Base-by-base conservation (phyloP, 2,797 vertebrate species). In the Centropyge bicolor region DNA sequence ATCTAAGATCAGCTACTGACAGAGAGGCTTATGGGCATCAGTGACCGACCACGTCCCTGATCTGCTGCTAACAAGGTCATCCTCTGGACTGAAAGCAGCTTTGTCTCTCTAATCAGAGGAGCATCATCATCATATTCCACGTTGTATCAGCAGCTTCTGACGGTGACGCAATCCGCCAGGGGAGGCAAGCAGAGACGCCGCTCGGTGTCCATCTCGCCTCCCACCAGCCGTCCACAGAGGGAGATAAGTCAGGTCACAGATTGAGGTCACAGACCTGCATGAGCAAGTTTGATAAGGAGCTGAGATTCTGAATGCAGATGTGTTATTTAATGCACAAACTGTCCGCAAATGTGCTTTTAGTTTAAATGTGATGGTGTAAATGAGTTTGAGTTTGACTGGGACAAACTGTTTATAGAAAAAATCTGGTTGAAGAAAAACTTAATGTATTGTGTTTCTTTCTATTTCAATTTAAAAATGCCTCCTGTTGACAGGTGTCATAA, bases 21-120 rank as follows among this genome's bases (percentile, higher is more conserved):
- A 56, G 78, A 75, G 67, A 74, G 81, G 81, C 84, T 90, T 85
- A 74, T 0, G 63, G 78, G 86, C 81, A 59, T 87, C 78, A 73
- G 84, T 72, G 72, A 57, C 68, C 13, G n/a, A 52, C 67, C 64
- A 17, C 45, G 51, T 80, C 71, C 74, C 86, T 79, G 75, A 87
- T 83, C 85, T 83, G 86, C 86, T 38, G 76, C 83, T 82, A 81
- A 88, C 88, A 91, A 90, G 88, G 88, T 91, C 90, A 89, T 57
- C 66, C 72, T 56, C 70, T 61, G 78, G 78, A 75, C 81, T 72
- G 63, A 87, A 91, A 89, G 87, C 87, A 87, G 88, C 91, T 92
- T 88, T 92, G 84, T 84, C 78, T 79, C 76, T 89, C 70, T 82
- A 84, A 89, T 84, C 78, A 74, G 70, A 86, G 57, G 62, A 82